Evolutionary conservation across 2,113 vertebrate genomes (phyloP).

Genomic region (Brachypteracias leptosomus): DNA sequence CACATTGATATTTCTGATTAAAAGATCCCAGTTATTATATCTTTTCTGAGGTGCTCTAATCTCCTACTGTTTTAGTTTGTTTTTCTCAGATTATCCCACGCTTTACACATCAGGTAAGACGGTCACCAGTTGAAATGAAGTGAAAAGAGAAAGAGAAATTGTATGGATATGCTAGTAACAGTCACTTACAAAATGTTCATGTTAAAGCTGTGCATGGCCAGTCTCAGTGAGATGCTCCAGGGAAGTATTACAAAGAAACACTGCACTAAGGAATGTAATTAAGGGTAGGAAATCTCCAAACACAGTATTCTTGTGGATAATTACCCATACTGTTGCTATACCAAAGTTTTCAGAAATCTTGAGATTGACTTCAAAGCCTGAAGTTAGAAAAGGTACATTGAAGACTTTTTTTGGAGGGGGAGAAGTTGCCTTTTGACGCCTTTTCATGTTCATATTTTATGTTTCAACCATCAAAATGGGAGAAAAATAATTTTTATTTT

Average conservation of each 20-base stretch:
- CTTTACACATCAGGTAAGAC: background rate
- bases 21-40: background rate
- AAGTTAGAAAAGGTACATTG: background rate
- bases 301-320: background rate
- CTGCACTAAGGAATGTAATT: background rate
- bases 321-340: background rate
- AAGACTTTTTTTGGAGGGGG: background rate
- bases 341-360: background rate
- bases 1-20: background rate
- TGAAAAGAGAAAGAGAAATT: background rate
- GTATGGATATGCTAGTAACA: accelerated
- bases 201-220: background rate
- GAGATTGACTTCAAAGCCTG: background rate
- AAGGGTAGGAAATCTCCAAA: background rate
- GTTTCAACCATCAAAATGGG: no score
- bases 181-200: background rate
- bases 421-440: background rate
- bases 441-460: background rate
- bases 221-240: background rate
- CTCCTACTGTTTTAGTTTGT: background rate
- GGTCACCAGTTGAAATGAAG: background rate
- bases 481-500: no score
- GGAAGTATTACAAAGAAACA: background rate
- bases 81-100: background rate
- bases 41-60: background rate